Conservation (phyloP, 1,140 invertebrate species). For the Ptiloglossa arizonensis region DNA sequence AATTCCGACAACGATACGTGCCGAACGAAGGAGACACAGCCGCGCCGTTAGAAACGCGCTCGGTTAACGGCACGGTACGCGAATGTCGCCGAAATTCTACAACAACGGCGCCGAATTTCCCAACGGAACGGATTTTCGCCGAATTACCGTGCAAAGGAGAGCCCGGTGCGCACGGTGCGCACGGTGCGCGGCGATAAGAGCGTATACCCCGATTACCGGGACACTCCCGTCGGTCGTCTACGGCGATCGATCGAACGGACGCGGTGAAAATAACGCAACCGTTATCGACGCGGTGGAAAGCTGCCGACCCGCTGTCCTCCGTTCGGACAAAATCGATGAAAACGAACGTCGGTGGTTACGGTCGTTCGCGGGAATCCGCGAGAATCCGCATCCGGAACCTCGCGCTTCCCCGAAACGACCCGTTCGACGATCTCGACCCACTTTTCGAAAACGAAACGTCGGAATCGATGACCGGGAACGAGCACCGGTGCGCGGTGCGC, state of each 20-base stretch:
- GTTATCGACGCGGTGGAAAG: constrained; percentile 29
- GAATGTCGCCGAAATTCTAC: constrained; percentile 58
- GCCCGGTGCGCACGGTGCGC: too few relatives aligned
- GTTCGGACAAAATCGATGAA: constrained; percentile 55
- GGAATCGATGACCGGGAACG: constrained; percentile 47
- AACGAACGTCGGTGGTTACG: constrained; percentile 28
- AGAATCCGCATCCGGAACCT: not conserved
- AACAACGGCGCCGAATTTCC: constrained; percentile 29
- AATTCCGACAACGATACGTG: not conserved
- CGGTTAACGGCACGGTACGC: constrained; percentile 3
- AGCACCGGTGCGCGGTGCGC: too few relatives aligned
- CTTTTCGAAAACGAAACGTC: constrained; percentile 50
- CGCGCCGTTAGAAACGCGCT: constrained; percentile 12
- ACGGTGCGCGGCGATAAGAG: too few relatives aligned
- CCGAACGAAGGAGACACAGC: not conserved
- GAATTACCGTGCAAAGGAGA: too few relatives aligned
- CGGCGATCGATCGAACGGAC: constrained; percentile 4
- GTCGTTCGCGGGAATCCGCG: not conserved
- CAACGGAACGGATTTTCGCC: too few relatives aligned
- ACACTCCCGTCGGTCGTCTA: too few relatives aligned
- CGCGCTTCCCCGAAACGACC: too few relatives aligned
- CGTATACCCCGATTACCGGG: too few relatives aligned
- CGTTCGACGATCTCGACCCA: constrained; percentile 45
- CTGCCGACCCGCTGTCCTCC: not conserved
- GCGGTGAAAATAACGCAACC: constrained; percentile 5